phyloP scores from a whole-genome alignment of 2,113 vertebrate genomes.

The Zingel zingel region DNA sequence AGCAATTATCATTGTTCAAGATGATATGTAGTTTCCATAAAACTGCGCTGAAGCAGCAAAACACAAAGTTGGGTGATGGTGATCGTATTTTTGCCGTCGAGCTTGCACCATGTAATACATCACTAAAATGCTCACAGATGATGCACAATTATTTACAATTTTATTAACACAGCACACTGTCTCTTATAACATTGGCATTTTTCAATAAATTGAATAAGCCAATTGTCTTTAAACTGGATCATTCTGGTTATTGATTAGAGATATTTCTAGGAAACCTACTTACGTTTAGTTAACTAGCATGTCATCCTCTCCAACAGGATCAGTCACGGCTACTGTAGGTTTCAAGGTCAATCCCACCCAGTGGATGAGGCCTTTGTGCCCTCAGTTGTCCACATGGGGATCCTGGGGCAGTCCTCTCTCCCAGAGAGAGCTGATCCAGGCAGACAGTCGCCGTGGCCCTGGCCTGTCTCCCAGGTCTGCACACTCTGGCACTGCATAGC shows the following conservation, averaged over 20 bases:
- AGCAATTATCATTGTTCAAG: constrained; percentile 41
- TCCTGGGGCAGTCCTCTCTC: constrained; percentile 70
- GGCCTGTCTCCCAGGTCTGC: constrained; percentile 71
- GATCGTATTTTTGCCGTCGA: not conserved
- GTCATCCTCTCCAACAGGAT: constrained; percentile 45
- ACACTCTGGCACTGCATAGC: constrained; percentile 61
- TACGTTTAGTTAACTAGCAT: constrained; percentile 46
- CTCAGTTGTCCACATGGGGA: constrained; percentile 65
- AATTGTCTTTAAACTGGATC: not conserved
- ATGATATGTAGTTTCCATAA: constrained; percentile 29
- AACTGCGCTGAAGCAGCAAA: constrained; percentile 41
- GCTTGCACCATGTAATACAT: not conserved
- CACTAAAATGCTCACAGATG: not conserved
- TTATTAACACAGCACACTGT: not conserved
- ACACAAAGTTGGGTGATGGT: constrained; percentile 15
- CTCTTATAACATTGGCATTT: constrained; percentile 3
- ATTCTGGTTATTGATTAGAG: constrained; percentile 6
- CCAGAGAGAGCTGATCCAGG: constrained; percentile 75
- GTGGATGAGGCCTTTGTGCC: constrained; percentile 53
- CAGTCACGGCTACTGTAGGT: constrained; percentile 57
- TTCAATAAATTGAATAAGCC: not conserved
- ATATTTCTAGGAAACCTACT: constrained; percentile 38
- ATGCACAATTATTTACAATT: not conserved
- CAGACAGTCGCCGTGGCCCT: constrained; percentile 77
- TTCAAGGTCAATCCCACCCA: constrained; percentile 79